Evolutionary conservation across 2,888 invertebrate genomes (phyloP), one percentile per base, ranked within the genome.

Genomic region (Chrysolina americana): DNA sequence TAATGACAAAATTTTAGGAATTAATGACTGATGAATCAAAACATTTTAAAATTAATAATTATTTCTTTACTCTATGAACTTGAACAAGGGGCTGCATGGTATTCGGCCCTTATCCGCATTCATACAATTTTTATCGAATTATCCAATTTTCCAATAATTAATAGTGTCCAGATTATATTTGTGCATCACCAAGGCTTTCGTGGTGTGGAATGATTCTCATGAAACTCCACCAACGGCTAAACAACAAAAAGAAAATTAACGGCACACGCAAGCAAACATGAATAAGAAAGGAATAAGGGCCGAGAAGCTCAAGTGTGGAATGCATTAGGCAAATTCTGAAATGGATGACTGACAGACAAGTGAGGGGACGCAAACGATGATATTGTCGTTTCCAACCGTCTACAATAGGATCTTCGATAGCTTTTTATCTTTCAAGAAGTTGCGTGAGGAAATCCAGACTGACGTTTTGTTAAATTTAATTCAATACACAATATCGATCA

Each of bases 251-350:
- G 82, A 82, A 84, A 86, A 85, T 86, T 85, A 86, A 85, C 81
- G 85, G 83, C 85, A 85, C 83, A 82, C 83, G 84, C 85, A 85
- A 81, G 81, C 83, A 85, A 84, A 84, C 84, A 85, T 84, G 83
- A 85, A 53, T 53, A 21, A 21, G 17, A 53, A 53, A 15, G 47
- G 53, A 59, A 28, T 28, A 28, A 28, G 59, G 59, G 84, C 83
- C 83, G 83, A 85, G 83, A 83, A 83, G 83, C 82, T 79, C 76
- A 80, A 84, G 73, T 83, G 83, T 84, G 81, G 83, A 84, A 85
- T 83, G 84, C 83, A 85, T 84, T 85, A 85, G 81, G 85, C 84
- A 85, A 85, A 85, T 85, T 85, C 83, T 83, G 74, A 76, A 79
- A 83, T 81, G 85, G 83, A 80, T 84, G 83, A 83, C 78, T 83